Base-by-base conservation (phyloP, 2,888 invertebrate species). In the Plusia festucae region DNA sequence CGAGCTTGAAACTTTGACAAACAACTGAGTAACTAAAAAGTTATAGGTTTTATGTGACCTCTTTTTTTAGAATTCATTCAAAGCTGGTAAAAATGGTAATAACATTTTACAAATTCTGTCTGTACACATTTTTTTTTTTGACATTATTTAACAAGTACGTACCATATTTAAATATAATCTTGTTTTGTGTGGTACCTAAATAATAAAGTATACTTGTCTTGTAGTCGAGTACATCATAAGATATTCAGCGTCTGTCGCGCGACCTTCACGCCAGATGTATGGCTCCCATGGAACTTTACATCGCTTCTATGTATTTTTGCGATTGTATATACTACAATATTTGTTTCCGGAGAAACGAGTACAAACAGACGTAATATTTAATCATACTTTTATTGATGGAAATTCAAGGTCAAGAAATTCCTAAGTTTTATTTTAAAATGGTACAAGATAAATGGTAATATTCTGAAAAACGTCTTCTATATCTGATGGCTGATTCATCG, bases 191-290 rank as follows among this genome's bases (percentile, higher is more conserved):
- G 40, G 15, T 40, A 40, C 11, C 15, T n/a, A n/a, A 40, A 5
- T 15, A n/a, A 34, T 34, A 8, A 4, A 0, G 30, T 30, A 30
- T 9, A 40, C 13, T 5, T 40, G 6, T 40, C n/a, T n/a, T 13
- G 13, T 34, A 11, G 18, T 8, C 18, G 13, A 54, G 46, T 70
- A 22, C 18, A n/a, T 68, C 73, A 82, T 86, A 75, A 85, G 79
- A 74, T 70, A 86, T 86, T 85, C 75, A 84, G 64, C 60, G 68
- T 46, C 61, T 60, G 62, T 59, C 65, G 68, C 27, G 30, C 77
- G 81, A 62, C 86, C 86, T 84, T 72, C 68, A n/a, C 15, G 30
- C 57, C 86, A 85, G 55, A 75, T 81, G 85, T 66, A 64, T 30
- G 55, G 52, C 70, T 86, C 85, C 77, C 86, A 86, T 78, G 59